A percentile compares a stretch with the other conserved stretches of the same genome.
Evolutionary conservation across 2,888 invertebrate species (phyloP).

Genomic region (Sinhomidia bicolor): DNA sequence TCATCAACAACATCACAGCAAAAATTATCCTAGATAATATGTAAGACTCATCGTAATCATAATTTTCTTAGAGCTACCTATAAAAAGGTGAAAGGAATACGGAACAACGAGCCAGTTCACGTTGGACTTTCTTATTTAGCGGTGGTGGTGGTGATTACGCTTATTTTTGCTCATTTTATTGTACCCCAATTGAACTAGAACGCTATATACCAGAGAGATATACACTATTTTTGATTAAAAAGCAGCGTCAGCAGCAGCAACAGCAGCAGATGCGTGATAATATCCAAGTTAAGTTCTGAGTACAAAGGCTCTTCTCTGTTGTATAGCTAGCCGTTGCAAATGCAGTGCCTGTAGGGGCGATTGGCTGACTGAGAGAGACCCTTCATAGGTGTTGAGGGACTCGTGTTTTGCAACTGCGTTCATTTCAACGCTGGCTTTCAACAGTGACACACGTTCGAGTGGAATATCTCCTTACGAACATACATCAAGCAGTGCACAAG

Average conservation of each 20-base stretch:
- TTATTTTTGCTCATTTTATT: slow-evolving; percentile 39
- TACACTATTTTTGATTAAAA: not conserved
- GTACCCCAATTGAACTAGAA: slow-evolving; percentile 8
- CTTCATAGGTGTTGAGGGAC: slow-evolving; percentile 46
- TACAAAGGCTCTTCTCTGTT: not conserved
- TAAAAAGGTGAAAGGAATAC: slow-evolving; percentile 80
- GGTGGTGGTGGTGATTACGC: slow-evolving; percentile 65
- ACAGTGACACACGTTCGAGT: slow-evolving; percentile 51
- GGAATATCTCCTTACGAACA: not conserved
- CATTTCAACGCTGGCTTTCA: slow-evolving; percentile 62
- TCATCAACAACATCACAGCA: slow-evolving; percentile 37
- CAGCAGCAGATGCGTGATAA: not conserved
- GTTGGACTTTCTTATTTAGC: slow-evolving; percentile 79
- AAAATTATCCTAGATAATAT: slow-evolving; percentile 30
- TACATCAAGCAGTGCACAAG: slow-evolving; percentile 11
- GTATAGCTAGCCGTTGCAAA: not conserved
- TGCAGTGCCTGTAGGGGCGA: not conserved
- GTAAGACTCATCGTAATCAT: slow-evolving; percentile 58
- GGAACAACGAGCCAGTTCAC: slow-evolving; percentile 78
- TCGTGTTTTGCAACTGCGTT: slow-evolving; percentile 24
- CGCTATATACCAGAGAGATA: not conserved
- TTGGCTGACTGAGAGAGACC: not conserved
- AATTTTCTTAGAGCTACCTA: slow-evolving; percentile 66
- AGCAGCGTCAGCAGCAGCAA: not conserved
- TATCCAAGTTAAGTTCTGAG: not conserved